Percentiles rank a stretch among this genome's conserved stretches.
Evolutionary conservation across 2,888 invertebrate species (phyloP).

Genomic region (Falcaria lacertinaria): DNA sequence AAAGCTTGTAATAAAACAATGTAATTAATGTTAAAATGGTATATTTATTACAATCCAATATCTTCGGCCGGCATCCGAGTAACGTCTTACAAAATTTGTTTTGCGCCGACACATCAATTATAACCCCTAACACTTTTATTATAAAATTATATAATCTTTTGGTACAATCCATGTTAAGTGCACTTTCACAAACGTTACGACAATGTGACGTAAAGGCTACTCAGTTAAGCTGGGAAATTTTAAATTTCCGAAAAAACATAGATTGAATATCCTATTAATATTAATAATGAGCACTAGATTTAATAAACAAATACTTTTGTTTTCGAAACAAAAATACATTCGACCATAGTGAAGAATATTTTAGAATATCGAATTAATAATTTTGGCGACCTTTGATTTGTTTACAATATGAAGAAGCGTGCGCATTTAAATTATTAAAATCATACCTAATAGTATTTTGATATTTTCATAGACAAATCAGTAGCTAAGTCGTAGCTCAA

Average conservation of each 20-base stretch:
- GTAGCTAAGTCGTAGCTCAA: too few species aligned
- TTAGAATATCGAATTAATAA: not conserved
- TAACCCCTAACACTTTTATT: conserved; percentile 70
- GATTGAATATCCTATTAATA: not conserved
- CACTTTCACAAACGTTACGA: conserved; percentile 69
- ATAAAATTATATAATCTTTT: conserved; percentile 79
- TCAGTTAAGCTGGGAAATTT: conserved; percentile 60
- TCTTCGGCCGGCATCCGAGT: conserved; percentile 59
- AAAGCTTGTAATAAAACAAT: conserved; percentile 43
- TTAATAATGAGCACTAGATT: not conserved
- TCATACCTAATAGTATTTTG: too few species aligned
- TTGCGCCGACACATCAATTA: conserved; percentile 57
- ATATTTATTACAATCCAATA: conserved; percentile 79
- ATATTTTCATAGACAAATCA: too few species aligned
- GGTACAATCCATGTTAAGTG: conserved; percentile 77
- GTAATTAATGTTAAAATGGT: conserved; percentile 72
- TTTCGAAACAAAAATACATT: conserved; percentile 1
- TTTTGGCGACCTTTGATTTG: not conserved
- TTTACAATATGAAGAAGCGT: conserved; percentile 2
- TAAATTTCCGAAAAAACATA: conserved; percentile 44
- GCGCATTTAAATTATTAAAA: too few species aligned
- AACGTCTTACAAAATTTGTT: conserved; percentile 72
- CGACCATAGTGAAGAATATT: not conserved
- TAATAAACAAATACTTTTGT: not conserved
- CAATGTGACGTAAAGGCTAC: conserved; percentile 61